Conservation (phyloP, 2,888 invertebrate species). For the Dasypogon diadema region DNA sequence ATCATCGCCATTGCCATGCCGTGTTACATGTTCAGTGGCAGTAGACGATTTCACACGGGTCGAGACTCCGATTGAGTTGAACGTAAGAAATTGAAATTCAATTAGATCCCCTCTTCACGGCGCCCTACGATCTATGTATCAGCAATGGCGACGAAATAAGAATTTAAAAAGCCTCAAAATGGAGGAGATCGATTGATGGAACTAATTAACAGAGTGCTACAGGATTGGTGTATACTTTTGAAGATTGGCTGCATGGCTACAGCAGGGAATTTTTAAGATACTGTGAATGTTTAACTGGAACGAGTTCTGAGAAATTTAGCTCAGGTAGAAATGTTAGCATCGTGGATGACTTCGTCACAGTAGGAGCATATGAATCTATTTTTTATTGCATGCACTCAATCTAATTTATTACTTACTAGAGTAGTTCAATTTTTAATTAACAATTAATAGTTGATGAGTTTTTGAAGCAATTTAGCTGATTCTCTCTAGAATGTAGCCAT, state of each 20-base stretch:
- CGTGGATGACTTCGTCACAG: too few species aligned
- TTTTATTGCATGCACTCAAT: too few species aligned
- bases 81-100: constrained; percentile 38
- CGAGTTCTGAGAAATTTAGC: too few species aligned
- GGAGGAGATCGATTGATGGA: constrained; percentile 18
- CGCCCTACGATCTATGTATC: background rate
- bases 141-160: constrained; percentile 33
- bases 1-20: constrained; percentile 15
- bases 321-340: too few species aligned
- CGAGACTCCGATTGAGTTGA: constrained; percentile 25
- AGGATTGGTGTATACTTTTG: background rate
- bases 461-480: too few species aligned
- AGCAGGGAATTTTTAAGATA: too few species aligned
- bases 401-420: too few species aligned
- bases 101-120: constrained; percentile 2
- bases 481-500: too few species aligned
- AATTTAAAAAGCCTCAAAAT: background rate
- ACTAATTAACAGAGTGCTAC: constrained; percentile 20
- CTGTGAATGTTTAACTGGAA: too few species aligned
- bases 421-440: too few species aligned
- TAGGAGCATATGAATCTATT: too few species aligned
- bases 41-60: constrained; percentile 19
- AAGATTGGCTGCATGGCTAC: background rate
- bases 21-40: constrained; percentile 17
- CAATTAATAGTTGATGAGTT: too few species aligned